Conservation (phyloP, 1,140 invertebrate species). For the Diorhabda sublineata region DNA sequence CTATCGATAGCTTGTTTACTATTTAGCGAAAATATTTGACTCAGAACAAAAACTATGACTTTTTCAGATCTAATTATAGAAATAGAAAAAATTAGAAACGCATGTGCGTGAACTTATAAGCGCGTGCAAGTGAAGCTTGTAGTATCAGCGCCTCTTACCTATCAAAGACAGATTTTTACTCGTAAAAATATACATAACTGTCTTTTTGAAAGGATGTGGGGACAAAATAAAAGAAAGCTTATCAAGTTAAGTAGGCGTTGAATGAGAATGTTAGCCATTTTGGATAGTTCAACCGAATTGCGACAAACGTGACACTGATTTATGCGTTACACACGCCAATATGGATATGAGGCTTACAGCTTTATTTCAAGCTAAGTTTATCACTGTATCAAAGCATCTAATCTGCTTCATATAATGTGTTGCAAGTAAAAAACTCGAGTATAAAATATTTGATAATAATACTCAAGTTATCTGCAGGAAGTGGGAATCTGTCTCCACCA, state of each 20-base stretch:
- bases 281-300: background rate
- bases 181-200: too few species aligned
- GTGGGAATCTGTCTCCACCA: background rate
- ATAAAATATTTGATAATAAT: background rate
- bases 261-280: background rate
- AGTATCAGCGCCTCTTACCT: too few species aligned
- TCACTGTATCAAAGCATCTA: background rate
- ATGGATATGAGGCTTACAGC: slow-evolving; percentile 1
- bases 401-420: background rate
- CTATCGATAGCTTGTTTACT: slow-evolving; percentile 60
- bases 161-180: too few species aligned
- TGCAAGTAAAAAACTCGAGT: background rate
- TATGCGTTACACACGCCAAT: background rate
- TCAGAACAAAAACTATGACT: too few species aligned
- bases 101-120: too few species aligned
- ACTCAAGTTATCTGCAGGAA: background rate
- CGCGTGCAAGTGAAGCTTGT: too few species aligned
- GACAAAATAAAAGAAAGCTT: too few species aligned
- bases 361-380: slow-evolving; percentile 11
- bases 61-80: too few species aligned
- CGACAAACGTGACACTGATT: background rate
- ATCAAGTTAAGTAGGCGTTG: too few species aligned
- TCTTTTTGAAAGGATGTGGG: too few species aligned
- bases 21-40: too few species aligned
- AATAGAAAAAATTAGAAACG: too few species aligned